Evolutionary conservation across 2,113 vertebrate species (phyloP), one percentile per base, ranked within the genome.

Genomic region (Zosterops pallidus): DNA sequence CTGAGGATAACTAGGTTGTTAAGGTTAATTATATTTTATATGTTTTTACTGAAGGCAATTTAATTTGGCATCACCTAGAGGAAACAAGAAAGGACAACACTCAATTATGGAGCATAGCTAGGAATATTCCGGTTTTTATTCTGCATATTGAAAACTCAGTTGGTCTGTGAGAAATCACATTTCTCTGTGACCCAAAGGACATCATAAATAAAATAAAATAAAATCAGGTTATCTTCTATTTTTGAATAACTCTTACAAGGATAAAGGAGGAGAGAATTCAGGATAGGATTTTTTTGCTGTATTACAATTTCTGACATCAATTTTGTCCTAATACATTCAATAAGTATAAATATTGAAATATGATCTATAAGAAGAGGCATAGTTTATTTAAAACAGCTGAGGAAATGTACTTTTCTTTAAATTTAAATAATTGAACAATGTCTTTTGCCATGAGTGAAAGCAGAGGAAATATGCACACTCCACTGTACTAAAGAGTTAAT

Each of bases 1-100:
- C 7, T 41, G 62, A 87, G 57, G 39, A 74, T 77, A 79, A 56
- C 46, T 47, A 24, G 35, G 42, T 69, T 50, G 62, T 24, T 91
- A 70, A 85, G 47, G 63, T 79, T 90, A 94, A 90, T 92, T 95
- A 42, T 85, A 57, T 89, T 96, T 80, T 49, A 44, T 68, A 50
- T 59, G 26, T 37, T 93, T 92, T 89, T 69, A 86, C 60, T 90
- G 52, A 90, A 89, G 24, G 33, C 52, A 86, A 92, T 92, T 94
- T 91, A 87, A 90, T 95, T 83, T 90, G 29, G 11, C 5, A 28
- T 82, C 92, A 74, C 52, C 83, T 80, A 72, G 71, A 74, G 70
- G 33, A 82, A 89, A 87, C 26, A 87, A 90, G 17, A 65, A 95
- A 95, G 47, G 46, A 94, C 57, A 94, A 44, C 35, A 86, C 50